Evolutionary conservation across 2,888 invertebrate genomes (phyloP), one percentile per base, ranked within the genome.

Genomic region (Macropis europaea): DNA sequence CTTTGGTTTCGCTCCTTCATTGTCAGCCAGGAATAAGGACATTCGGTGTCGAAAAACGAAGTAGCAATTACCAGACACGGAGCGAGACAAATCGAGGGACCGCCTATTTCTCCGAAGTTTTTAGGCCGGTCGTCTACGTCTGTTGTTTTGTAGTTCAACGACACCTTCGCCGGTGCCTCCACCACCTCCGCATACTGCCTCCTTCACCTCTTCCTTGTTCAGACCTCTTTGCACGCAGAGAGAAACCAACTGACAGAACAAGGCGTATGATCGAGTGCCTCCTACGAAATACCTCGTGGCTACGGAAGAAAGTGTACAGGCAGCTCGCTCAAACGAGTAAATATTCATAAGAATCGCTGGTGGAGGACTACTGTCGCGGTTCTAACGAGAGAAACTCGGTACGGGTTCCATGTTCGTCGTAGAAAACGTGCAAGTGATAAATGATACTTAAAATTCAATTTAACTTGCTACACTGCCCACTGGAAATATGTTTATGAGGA

Each of bases 61-160:
- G 54, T 40, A 17, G 62, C 54, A 64, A 71, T 67, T 60, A 64
- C 61, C 43, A 43, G 54, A 62, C 50, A 38, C 60, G 56, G 15
- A 70, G 64, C 61, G 67, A 72, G 60, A 67, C 28, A 53, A 64
- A 50, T 61, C 53, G 73, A 79, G 73, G 45, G 60, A 50, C 66
- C 61, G 73, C 56, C 63, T 61, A 59, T 67, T 76, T 66, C 61
- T 66, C 47, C 72, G 72, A 73, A 62, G 84, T 84, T 84, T 84
- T 84, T 82, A 83, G 81, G 75, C 79, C 71, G 81, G 61, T 72
- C 76, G 74, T 62, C 62, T 42, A 43, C 68, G 68, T 69, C 82
- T 71, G 75, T 82, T 77, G 75, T 82, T 84, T 79, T 77, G 77
- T 81, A 82, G 83, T 84, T 84, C 84, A 84, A 78, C 75, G 84